Percentiles rank a stretch among this genome's conserved stretches.
phyloP scores from a whole-genome alignment of 2,888 invertebrate species.

The Nowickia ferox region DNA sequence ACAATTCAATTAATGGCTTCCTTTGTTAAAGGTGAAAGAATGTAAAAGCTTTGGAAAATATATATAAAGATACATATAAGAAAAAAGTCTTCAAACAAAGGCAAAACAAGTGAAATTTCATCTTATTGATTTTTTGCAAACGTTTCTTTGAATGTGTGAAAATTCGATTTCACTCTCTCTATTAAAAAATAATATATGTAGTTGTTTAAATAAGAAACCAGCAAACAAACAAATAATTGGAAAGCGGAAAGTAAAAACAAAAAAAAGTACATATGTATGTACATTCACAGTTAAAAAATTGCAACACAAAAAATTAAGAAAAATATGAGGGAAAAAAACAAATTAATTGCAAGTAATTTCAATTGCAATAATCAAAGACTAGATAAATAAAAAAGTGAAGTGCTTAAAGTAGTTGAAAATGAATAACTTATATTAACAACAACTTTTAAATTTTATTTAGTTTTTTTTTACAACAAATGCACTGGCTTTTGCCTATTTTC shows the following conservation, averaged over 20 bases:
- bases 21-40: conserved; percentile 34
- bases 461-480: conserved; percentile 30
- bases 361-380: not conserved
- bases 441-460: conserved; percentile 8
- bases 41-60: conserved; percentile 7
- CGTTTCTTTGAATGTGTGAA: conserved; percentile 56
- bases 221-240: conserved; percentile 18
- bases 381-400: conserved; percentile 7
- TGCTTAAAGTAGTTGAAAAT: not conserved
- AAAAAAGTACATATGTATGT: not conserved
- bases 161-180: conserved; percentile 63
- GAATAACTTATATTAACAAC: not conserved
- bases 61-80: not conserved
- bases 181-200: no score
- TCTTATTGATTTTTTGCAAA: conserved; percentile 69
- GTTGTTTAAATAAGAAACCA: not conserved
- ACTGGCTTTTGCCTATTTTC: conserved; percentile 8
- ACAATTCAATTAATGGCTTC: conserved; percentile 34
- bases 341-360: not conserved
- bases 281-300: conserved; percentile 30
- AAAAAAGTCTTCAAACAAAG: not conserved
- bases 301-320: not conserved
- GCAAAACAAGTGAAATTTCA: conserved; percentile 62
- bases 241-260: conserved; percentile 4
- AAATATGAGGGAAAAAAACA: not conserved